These are phyloP conservation scores for Proctacanthus coquilletti DNA, from an alignment of 1,140 invertebrate species.

Conservation along the genomic window DNA sequence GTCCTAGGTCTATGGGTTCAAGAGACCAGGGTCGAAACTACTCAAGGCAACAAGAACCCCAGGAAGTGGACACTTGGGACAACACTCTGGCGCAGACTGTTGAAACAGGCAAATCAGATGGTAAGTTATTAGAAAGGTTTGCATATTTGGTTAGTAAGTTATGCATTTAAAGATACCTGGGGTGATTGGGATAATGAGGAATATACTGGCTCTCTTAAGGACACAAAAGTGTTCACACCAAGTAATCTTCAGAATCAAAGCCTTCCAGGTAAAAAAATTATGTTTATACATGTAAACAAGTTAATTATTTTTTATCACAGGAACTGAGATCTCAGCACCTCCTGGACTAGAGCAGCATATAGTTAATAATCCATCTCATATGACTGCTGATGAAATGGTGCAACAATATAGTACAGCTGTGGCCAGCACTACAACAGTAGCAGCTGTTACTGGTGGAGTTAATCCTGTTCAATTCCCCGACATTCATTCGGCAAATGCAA, in stretches of 20 bases:
- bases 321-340: conserved; percentile 20
- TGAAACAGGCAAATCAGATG: conserved; percentile 8
- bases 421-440: conserved; percentile 10
- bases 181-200: conserved; percentile 88
- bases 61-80: conserved; percentile 36
- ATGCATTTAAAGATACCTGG: conserved; percentile 28
- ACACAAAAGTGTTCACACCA: conserved; percentile 87
- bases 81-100: conserved; percentile 26
- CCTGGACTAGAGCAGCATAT: conserved; percentile 25
- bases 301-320: neutral
- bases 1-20: conserved; percentile 35
- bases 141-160: neutral
- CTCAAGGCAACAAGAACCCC: conserved; percentile 21
- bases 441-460: conserved; percentile 3
- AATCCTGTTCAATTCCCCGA: conserved; percentile 8
- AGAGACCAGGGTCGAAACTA: conserved; percentile 24
- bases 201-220: conserved; percentile 80
- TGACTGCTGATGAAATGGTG: conserved; percentile 4
- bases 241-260: conserved; percentile 34
- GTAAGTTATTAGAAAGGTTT: neutral
- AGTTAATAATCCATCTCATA: conserved; percentile 19
- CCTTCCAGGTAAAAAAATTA: too few relatives aligned
- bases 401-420: conserved; percentile 9
- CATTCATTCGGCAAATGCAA: conserved; percentile 5
- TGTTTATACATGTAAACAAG: too few relatives aligned